Conservation (phyloP, 2,797 vertebrate genomes). For the Sebastes kiyomatsui region DNA sequence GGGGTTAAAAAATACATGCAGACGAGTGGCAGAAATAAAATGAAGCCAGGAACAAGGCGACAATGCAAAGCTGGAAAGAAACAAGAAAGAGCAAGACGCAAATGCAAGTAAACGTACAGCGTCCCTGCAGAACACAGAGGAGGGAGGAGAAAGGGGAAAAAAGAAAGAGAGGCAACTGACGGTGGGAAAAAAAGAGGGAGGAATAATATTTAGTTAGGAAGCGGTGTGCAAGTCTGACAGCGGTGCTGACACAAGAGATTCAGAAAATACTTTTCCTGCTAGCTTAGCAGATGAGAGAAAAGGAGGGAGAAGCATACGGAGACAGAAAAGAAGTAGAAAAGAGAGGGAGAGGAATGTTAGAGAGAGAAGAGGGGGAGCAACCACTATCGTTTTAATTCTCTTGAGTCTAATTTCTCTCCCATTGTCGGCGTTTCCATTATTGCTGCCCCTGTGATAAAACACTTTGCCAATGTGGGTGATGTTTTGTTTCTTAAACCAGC, state of each 20-base stretch:
- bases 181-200: constrained; percentile 18
- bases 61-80: background rate
- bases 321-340: background rate
- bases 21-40: background rate
- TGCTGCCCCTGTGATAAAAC: constrained; percentile 33
- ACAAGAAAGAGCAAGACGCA: background rate
- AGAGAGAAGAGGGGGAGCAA: background rate
- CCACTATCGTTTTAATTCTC: constrained; percentile 32
- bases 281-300: constrained; percentile 61
- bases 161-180: constrained; percentile 5
- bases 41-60: background rate
- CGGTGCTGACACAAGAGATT: constrained; percentile 74
- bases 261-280: constrained; percentile 71
- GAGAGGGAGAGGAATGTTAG: background rate
- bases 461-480: constrained; percentile 18
- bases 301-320: background rate
- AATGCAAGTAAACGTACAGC: background rate
- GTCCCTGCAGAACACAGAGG: background rate
- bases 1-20: background rate
- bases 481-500: constrained; percentile 33
- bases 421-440: constrained; percentile 28
- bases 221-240: constrained; percentile 65
- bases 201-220: constrained; percentile 78
- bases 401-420: constrained; percentile 28
- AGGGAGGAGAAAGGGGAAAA: no score